phyloP scores from a whole-genome alignment of 2,113 vertebrate species.

The Cyprinodon variegatus region DNA sequence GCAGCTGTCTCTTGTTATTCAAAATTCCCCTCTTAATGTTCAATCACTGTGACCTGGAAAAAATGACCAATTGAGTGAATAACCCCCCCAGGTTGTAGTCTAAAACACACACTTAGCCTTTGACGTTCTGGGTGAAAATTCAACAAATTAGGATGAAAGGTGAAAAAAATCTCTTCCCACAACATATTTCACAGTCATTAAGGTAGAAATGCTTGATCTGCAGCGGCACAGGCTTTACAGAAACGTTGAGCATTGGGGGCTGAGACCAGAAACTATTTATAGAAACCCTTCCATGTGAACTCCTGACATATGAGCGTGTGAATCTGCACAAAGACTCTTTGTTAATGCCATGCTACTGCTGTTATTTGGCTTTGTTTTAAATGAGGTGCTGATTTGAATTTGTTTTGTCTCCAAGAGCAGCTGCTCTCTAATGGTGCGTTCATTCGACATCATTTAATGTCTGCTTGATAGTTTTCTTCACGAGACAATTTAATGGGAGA shows the following conservation, averaged over 20 bases:
- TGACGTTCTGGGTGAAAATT: too few relatives aligned
- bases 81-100: too few relatives aligned
- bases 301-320: conserved; percentile 14
- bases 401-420: conserved; percentile 20
- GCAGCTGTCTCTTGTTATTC: too few relatives aligned
- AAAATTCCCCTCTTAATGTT: too few relatives aligned
- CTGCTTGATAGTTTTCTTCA: neutral
- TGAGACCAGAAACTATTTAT: conserved; percentile 35
- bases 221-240: neutral
- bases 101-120: too few relatives aligned
- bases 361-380: conserved; percentile 16
- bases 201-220: conserved; percentile 37
- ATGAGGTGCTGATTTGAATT: conserved; percentile 2
- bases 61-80: too few relatives aligned
- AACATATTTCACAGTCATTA: conserved; percentile 29
- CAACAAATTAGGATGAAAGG: too few relatives aligned
- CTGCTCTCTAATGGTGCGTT: neutral
- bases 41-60: too few relatives aligned
- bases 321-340: conserved; percentile 7
- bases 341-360: conserved; percentile 32
- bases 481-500: conserved; percentile 2
- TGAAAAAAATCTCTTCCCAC: neutral
- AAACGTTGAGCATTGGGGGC: neutral
- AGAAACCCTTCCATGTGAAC: conserved; percentile 29
- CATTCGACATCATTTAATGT: neutral